Percentiles rank a stretch among this genome's conserved stretches.
Evolutionary conservation across 2,797 vertebrate genomes (phyloP).

Genomic region (Clarias platycephalus): DNA sequence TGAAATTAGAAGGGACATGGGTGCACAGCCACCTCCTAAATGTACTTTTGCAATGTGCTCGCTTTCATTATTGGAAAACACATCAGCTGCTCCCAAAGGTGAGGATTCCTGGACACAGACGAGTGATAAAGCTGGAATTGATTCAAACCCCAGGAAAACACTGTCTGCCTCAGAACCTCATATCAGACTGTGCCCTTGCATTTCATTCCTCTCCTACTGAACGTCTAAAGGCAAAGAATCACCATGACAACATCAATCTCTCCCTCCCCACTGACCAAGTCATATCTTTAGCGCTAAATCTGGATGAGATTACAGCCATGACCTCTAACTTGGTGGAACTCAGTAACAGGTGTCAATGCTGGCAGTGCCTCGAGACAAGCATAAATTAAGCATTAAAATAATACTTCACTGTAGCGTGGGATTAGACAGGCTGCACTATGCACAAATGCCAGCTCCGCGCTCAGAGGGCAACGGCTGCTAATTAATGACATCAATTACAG

Average conservation of each 20-base stretch:
- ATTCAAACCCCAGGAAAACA: slow-evolving; percentile 74
- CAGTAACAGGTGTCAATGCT: slow-evolving; percentile 63
- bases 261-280: slow-evolving; percentile 70
- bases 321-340: slow-evolving; percentile 70
- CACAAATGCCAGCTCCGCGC: slow-evolving; percentile 44
- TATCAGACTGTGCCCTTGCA: slow-evolving; percentile 70
- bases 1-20: slow-evolving; percentile 68
- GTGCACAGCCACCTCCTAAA: slow-evolving; percentile 72
- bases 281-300: slow-evolving; percentile 74
- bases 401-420: slow-evolving; percentile 41
- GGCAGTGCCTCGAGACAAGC: slow-evolving; percentile 42
- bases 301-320: slow-evolving; percentile 76
- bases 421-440: slow-evolving; percentile 33
- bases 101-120: slow-evolving; percentile 77
- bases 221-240: slow-evolving; percentile 73
- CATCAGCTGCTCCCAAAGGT: slow-evolving; percentile 71
- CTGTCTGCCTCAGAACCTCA: slow-evolving; percentile 74
- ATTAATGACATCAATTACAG: slow-evolving; percentile 58
- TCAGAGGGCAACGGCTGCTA: slow-evolving; percentile 50
- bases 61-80: slow-evolving; percentile 84
- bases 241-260: slow-evolving; percentile 76
- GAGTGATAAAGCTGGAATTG: slow-evolving; percentile 83
- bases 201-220: slow-evolving; percentile 19
- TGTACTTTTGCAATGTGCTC: slow-evolving; percentile 76
- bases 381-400: slow-evolving; percentile 46